Evolutionary conservation across 2,113 vertebrate species (phyloP), one percentile per base, ranked within the genome.

Genomic region (Triplophysa siluroides): DNA sequence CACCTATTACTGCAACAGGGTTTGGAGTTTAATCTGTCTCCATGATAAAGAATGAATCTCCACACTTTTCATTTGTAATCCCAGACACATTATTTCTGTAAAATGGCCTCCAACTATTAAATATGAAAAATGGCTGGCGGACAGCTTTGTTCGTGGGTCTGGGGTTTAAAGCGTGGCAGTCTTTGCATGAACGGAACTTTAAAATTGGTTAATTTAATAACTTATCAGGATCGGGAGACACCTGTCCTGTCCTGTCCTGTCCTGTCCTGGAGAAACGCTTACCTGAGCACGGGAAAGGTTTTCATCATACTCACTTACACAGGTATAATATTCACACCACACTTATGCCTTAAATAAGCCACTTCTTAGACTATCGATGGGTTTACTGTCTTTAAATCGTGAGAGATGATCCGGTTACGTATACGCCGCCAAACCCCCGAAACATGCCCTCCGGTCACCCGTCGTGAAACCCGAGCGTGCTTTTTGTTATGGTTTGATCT

Each of bases 61-160:
- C 94, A 92, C 93, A 93, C 90, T 95, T 96, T 97, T 95, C 94
- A 98, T 97, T 97, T 97, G 93, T 96, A 97, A 97, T 93, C 91
- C 92, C 89, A 94, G 94, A 95, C 95, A 95, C 89, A 90, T 95
- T 95, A 94, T 95, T 98, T 95, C 94, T 93, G 91, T 96, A 95
- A 95, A 92, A 92, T 91, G 89, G 88, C 94, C 92, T 97, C 93
- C 91, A 93, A 92, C 93, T 93, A 92, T 94, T 95, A 95, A 95
- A 95, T 95, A 94, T 93, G 94, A 95, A 94, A 95, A 94, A 94
- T 92, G 89, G 84, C 95, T 96, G 92, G 85, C 91, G 90, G 93
- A 92, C 92, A 94, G 89, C 91, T 94, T 92, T 92, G 88, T 94
- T 93, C 90, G 85, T 93, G 89, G 86, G 88, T 95, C 95, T 38